Conservation (phyloP, 2,888 invertebrate species). For the Platycnemis pennipes region DNA sequence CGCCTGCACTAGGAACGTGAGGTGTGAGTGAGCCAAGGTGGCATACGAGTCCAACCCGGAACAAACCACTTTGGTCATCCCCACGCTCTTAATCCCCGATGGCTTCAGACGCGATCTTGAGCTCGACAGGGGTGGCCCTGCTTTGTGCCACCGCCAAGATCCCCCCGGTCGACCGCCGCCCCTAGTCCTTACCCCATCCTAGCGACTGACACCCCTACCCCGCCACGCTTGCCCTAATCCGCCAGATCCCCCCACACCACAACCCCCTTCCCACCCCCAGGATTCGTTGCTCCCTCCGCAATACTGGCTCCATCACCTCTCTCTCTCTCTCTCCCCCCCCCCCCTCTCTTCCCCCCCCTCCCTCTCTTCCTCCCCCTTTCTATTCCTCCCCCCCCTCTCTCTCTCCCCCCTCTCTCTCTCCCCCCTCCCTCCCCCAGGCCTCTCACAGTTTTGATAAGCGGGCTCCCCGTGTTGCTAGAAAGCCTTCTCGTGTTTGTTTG, state of each 20-base stretch:
- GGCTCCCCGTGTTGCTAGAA: conserved; percentile 62
- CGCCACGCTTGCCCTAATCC: background rate
- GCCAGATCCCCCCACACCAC: background rate
- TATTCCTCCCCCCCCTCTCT: background rate
- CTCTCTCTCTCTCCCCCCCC: background rate
- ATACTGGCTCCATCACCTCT: background rate
- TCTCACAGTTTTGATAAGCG: conserved; percentile 60
- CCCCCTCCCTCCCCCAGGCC: background rate
- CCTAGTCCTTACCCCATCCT: background rate
- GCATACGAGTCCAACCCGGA: no score
- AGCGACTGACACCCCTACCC: background rate
- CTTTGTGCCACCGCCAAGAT: no score
- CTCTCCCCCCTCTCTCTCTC: background rate
- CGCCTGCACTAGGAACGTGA: no score
- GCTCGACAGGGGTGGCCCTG: no score
- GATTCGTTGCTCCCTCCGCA: background rate
- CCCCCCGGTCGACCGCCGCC: no score
- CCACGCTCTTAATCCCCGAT: no score
- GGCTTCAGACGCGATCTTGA: no score
- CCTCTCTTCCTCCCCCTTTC: background rate
- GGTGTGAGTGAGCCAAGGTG: no score
- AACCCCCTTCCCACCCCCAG: background rate
- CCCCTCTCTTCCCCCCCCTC: background rate
- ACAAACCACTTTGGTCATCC: no score
- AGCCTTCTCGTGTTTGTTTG: conserved; percentile 63